Conservation (phyloP, 1,140 invertebrate genomes). For the Rhysida immarginata region DNA sequence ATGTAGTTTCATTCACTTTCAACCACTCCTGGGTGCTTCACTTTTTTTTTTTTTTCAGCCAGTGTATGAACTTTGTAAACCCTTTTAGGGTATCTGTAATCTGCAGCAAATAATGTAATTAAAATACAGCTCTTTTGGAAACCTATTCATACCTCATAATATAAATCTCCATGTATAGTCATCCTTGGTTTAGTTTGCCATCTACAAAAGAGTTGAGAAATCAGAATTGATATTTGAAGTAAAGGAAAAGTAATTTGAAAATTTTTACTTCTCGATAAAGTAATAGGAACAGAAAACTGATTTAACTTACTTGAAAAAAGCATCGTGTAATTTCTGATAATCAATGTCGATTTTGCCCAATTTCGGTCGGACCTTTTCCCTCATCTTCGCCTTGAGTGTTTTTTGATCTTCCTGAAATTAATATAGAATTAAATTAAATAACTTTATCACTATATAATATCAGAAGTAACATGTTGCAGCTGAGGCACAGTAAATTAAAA, state of each 20-base stretch:
- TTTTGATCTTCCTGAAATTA: conserved; percentile 67
- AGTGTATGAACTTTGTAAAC: no score
- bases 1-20: no score
- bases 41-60: no score
- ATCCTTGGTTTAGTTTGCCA: conserved; percentile 98
- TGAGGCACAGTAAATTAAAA: no score
- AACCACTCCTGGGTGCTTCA: no score
- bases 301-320: conserved; percentile 72
- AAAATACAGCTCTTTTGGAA: no score
- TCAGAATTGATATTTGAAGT: not conserved
- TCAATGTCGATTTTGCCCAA: conserved; percentile 99
- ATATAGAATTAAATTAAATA: not conserved
- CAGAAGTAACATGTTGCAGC: not conserved
- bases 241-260: conserved; percentile 25
- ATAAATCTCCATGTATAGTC: conserved; percentile 97
- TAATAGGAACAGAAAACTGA: not conserved
- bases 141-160: conserved; percentile 69
- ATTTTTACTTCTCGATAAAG: not conserved
- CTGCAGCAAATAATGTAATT: no score
- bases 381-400: conserved; percentile 95
- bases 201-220: conserved; percentile 27
- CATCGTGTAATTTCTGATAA: conserved; percentile 98
- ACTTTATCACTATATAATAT: not conserved
- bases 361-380: conserved; percentile 90
- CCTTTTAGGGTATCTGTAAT: no score